phyloP scores from a whole-genome alignment of 2,888 invertebrate genomes.

The Zonitis immaculata region DNA sequence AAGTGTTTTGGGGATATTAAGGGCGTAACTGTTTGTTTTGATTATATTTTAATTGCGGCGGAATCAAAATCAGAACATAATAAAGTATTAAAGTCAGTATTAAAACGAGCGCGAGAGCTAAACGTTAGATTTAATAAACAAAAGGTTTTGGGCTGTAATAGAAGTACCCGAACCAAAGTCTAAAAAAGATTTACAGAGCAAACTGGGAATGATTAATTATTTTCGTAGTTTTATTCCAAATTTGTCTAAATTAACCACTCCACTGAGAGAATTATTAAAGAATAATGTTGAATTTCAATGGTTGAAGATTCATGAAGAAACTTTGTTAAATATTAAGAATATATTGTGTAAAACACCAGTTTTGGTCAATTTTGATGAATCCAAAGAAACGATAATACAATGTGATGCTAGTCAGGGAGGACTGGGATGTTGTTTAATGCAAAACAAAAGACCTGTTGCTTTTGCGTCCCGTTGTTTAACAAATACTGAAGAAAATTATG shows the following conservation, averaged over 20 bases:
- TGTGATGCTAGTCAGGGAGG: no score
- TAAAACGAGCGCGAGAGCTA: constrained; percentile 2
- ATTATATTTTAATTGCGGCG: constrained; percentile 11
- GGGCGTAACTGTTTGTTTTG: constrained; percentile 17
- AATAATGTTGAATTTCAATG: no score
- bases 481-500: constrained; percentile 15
- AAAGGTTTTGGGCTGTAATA: constrained; percentile 1
- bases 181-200: no score
- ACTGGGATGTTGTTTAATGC: neutral
- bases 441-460: constrained; percentile 16
- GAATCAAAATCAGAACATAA: neutral
- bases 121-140: constrained; percentile 16
- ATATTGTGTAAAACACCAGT: no score
- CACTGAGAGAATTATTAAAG: neutral
- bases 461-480: constrained; percentile 20
- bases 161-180: neutral
- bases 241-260: neutral
- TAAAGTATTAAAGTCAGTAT: neutral
- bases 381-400: neutral
- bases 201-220: neutral
- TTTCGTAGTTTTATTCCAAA: neutral
- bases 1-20: constrained; percentile 13
- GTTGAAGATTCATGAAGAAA: no score
- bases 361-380: neutral
- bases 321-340: no score